phyloP scores from a whole-genome alignment of 2,888 invertebrate species.

The Spodoptera picta region DNA sequence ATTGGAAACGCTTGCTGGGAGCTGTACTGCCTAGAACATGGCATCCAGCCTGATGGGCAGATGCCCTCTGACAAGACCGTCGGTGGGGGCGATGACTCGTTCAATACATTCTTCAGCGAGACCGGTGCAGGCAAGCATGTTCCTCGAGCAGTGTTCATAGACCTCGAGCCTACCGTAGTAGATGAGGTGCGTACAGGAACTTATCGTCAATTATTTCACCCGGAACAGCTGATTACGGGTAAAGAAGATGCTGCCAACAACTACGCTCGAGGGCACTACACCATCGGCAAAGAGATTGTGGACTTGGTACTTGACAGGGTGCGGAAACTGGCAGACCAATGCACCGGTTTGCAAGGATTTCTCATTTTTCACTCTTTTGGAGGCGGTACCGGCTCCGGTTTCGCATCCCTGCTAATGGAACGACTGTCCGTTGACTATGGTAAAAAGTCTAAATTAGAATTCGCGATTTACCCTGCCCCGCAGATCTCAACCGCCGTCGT shows the following conservation, averaged over 20 bases:
- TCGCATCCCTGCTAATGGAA: constrained; percentile 98
- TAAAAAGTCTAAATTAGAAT: constrained; percentile 97
- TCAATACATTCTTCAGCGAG: constrained; percentile 97
- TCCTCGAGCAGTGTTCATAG: constrained; percentile 97
- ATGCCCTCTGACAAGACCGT: constrained; percentile 95
- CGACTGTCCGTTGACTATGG: constrained; percentile 98
- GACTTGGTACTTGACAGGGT: constrained; percentile 96
- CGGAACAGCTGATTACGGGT: constrained; percentile 97
- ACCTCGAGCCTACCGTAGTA: constrained; percentile 98
- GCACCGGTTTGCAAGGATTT: constrained; percentile 97
- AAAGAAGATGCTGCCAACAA: constrained; percentile 99
- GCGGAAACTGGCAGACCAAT: constrained; percentile 95
- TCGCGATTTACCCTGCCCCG: constrained; percentile 98
- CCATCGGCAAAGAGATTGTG: constrained; percentile 98
- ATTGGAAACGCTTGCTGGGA: constrained; percentile 97
- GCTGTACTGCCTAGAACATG: constrained; percentile 94
- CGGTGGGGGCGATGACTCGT: constrained; percentile 97
- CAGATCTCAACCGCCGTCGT: constrained; percentile 96
- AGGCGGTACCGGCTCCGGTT: constrained; percentile 97
- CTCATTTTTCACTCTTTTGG: constrained; percentile 98
- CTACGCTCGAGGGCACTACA: constrained; percentile 98
- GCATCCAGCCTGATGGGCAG: constrained; percentile 95
- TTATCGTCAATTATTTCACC: constrained; percentile 98
- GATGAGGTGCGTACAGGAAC: constrained; percentile 97
- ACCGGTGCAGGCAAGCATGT: constrained; percentile 98